These are phyloP conservation scores for Cyclophora albipunctata DNA, from an alignment of 2,888 invertebrate genomes.

Conservation along the genomic window DNA sequence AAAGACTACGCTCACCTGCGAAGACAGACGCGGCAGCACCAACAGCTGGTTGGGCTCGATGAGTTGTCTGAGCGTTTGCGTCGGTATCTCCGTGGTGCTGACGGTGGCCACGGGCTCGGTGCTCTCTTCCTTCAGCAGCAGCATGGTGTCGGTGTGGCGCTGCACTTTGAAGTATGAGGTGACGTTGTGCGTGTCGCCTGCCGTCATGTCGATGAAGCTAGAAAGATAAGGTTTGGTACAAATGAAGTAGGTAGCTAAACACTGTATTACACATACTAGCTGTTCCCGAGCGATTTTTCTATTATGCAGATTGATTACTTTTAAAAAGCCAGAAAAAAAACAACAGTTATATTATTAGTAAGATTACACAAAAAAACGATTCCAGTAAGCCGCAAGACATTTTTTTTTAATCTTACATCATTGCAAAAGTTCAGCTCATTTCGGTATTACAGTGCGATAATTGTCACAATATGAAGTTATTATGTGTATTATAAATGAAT, in stretches of 20 bases:
- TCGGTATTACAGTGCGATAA: not conserved
- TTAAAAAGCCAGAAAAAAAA: too few relatives aligned
- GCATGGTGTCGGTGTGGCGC: conserved; percentile 73
- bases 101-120: conserved; percentile 88
- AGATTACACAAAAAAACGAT: too few relatives aligned
- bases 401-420: too few relatives aligned
- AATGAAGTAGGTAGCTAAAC: too few relatives aligned
- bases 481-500: too few relatives aligned
- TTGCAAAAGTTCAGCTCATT: too few relatives aligned
- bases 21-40: conserved; percentile 90
- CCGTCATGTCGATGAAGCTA: conserved; percentile 81
- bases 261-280: too few relatives aligned
- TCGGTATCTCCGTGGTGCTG: conserved; percentile 92
- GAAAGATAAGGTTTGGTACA: too few relatives aligned
- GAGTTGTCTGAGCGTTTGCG: conserved; percentile 89
- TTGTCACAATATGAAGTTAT: not conserved
- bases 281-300: too few relatives aligned
- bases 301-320: too few relatives aligned
- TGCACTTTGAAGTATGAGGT: conserved; percentile 83
- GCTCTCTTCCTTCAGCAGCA: conserved; percentile 92
- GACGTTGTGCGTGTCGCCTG: conserved; percentile 77
- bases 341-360: too few relatives aligned
- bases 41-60: conserved; percentile 92
- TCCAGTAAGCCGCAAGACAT: too few relatives aligned
- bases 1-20: conserved; percentile 76